Conservation (phyloP, 2,797 vertebrate species). For the Tamandua tetradactyla region DNA sequence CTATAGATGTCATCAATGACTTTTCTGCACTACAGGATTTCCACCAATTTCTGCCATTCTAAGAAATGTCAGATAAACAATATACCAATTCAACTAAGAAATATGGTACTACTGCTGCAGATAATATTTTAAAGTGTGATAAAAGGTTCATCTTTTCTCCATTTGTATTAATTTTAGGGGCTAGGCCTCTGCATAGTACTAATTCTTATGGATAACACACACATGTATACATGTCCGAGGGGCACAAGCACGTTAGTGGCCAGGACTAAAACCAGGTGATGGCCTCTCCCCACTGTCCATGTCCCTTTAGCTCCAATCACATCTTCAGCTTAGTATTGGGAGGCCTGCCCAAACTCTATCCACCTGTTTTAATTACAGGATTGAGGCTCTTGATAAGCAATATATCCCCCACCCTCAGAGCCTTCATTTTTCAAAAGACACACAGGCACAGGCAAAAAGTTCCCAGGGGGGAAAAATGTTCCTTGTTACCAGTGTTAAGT, state of each 20-base stretch:
- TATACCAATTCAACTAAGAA: background rate
- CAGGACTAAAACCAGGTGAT: background rate
- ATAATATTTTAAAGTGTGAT: background rate
- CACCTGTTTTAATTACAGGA: background rate
- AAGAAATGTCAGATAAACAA: background rate
- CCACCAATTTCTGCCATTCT: background rate
- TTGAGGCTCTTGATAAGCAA: background rate
- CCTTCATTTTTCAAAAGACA: background rate
- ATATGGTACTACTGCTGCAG: background rate
- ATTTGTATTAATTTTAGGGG: background rate
- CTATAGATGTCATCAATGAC: background rate
- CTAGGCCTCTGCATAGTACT: background rate
- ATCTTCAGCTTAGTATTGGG: background rate
- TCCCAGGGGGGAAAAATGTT: background rate
- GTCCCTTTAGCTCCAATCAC: background rate
- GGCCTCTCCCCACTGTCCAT: background rate
- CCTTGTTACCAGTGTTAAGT: background rate
- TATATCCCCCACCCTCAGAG: background rate
- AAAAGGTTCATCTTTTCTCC: background rate
- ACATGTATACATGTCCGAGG: background rate
- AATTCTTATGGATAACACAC: background rate
- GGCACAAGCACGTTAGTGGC: background rate
- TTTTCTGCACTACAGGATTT: background rate
- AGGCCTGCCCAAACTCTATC: background rate
- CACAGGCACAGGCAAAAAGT: background rate